A percentile compares a stretch with the other conserved stretches of the same genome.
Evolutionary conservation across 1,140 invertebrate species (phyloP).

Genomic region (Drosophila pandora): DNA sequence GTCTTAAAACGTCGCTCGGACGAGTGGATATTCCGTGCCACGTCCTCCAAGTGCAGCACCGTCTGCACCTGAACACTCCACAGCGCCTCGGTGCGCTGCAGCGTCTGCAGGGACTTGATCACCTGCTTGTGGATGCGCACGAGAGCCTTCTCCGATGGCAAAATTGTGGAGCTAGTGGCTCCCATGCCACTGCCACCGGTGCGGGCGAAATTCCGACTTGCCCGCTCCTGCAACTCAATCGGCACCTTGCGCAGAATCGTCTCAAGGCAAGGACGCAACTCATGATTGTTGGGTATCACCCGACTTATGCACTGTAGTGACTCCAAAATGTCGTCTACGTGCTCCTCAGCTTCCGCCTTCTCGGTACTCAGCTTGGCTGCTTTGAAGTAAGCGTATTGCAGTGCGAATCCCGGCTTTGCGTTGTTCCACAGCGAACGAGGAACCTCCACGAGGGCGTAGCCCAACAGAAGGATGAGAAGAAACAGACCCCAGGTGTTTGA

Average conservation of each 20-base stretch:
- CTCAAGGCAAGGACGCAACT: constrained; percentile 89
- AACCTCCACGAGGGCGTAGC: constrained; percentile 98
- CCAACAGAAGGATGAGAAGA: constrained; percentile 95
- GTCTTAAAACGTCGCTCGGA: constrained; percentile 91
- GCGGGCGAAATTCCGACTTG: constrained; percentile 85
- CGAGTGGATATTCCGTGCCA: constrained; percentile 91
- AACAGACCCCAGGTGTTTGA: constrained; percentile 99
- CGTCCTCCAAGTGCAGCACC: constrained; percentile 94
- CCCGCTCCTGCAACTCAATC: constrained; percentile 86
- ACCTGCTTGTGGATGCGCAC: constrained; percentile 92
- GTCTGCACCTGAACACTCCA: constrained; percentile 94
- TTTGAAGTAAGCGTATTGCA: constrained; percentile 97
- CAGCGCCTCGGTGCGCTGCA: constrained; percentile 95
- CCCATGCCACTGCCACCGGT: constrained; percentile 86
- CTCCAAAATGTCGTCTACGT: constrained; percentile 97
- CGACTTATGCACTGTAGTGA: constrained; percentile 89
- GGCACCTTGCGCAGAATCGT: constrained; percentile 95
- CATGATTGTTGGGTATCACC: constrained; percentile 88
- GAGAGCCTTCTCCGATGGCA: constrained; percentile 91
- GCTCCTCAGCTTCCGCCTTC: constrained; percentile 98
- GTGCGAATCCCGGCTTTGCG: constrained; percentile 90
- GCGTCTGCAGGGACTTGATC: constrained; percentile 94
- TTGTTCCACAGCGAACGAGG: constrained; percentile 95
- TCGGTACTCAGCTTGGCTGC: constrained; percentile 98
- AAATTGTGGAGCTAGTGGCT: constrained; percentile 88